phyloP scores from a whole-genome alignment of 2,113 vertebrate genomes.

The Albula goreensis region DNA sequence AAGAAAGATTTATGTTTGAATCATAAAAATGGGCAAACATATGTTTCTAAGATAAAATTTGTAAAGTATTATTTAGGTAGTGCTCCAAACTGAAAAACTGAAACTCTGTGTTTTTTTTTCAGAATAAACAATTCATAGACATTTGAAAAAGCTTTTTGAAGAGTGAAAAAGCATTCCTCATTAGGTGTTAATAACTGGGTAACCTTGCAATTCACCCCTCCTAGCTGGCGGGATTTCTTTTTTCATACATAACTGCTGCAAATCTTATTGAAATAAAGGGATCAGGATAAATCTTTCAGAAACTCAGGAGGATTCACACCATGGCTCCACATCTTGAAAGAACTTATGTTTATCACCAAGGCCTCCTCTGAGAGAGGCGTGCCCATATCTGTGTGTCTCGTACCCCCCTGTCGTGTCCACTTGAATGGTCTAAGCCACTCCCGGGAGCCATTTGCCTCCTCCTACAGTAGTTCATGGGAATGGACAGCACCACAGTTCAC shows the following conservation, averaged over 20 bases:
- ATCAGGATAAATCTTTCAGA: conserved; percentile 9
- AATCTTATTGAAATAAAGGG: conserved; percentile 18
- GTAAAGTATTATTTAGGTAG: conserved; percentile 17
- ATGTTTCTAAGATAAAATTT: conserved; percentile 29
- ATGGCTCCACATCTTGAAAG: conserved; percentile 29
- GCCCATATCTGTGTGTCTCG: background rate
- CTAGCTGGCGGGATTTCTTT: conserved; percentile 35
- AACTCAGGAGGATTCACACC: conserved; percentile 16
- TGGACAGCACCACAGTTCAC: conserved; percentile 9
- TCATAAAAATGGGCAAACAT: conserved; percentile 39
- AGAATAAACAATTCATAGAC: background rate
- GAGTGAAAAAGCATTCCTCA: conserved; percentile 11
- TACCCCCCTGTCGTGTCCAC: background rate
- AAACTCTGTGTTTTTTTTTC: background rate
- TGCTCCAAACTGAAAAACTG: background rate
- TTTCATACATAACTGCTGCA: conserved; percentile 36
- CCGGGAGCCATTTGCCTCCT: conserved; percentile 4
- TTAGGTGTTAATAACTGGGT: conserved; percentile 25
- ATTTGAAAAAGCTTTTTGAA: background rate
- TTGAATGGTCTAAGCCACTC: background rate
- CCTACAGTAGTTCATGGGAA: background rate
- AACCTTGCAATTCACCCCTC: conserved; percentile 2
- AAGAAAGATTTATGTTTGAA: conserved; percentile 40
- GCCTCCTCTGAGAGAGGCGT: background rate
- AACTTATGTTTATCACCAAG: conserved; percentile 28